These are phyloP conservation scores for Aethes cnicana DNA, from an alignment of 2,888 invertebrate genomes.

Conservation along the genomic window DNA sequence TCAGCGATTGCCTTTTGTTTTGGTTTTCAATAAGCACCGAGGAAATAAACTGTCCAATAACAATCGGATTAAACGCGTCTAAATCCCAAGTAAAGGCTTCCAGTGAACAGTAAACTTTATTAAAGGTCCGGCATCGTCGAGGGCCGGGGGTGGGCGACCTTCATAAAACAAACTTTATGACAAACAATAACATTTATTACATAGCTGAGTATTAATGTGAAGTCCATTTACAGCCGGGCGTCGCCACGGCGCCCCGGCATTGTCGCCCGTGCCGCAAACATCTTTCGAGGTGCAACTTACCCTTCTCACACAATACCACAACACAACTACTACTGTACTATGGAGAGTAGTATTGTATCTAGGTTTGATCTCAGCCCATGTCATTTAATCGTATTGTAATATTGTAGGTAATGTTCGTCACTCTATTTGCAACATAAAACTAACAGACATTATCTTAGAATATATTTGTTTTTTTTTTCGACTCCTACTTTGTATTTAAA, in stretches of 20 bases:
- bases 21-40: constrained; percentile 30
- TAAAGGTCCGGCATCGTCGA: constrained; percentile 61
- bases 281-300: constrained; percentile 50
- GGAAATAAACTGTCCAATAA: constrained; percentile 41
- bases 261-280: constrained; percentile 56
- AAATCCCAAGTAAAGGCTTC: constrained; percentile 54
- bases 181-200: constrained; percentile 80
- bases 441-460: no score
- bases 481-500: no score
- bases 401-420: no score
- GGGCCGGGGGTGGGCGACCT: constrained; percentile 61
- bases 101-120: constrained; percentile 64
- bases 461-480: no score
- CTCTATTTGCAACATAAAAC: no score
- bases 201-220: constrained; percentile 75
- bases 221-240: constrained; percentile 69
- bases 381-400: no score
- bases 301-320: constrained; percentile 37
- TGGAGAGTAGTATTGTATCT: no score
- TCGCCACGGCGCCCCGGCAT: constrained; percentile 56
- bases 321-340: no score
- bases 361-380: no score
- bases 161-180: constrained; percentile 78
- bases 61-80: constrained; percentile 47
- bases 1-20: constrained; percentile 38